Base-by-base conservation (phyloP, 2,113 vertebrate genomes). In the Hirundichthys speculiger region DNA sequence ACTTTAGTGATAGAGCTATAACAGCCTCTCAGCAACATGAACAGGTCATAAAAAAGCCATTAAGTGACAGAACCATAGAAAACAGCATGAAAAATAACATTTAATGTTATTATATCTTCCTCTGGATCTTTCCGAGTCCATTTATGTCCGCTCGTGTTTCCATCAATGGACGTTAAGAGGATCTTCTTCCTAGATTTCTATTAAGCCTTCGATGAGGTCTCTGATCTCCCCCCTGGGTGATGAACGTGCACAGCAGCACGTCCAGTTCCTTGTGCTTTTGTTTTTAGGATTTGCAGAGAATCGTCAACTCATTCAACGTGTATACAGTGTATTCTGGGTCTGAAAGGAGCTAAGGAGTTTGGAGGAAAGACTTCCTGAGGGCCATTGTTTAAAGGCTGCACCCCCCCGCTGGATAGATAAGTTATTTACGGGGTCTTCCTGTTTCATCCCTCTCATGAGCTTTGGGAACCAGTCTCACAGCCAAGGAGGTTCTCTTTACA, bases 351-450 rank as follows among this genome's bases (percentile, higher is more conserved):
- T 14, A 42, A 70, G 39, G 48, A 60, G 47, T 50, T 69, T 0
- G 15, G 56, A 77, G 69, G 64, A 75, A 69, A 82, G 52, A 66
- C 86, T 85, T 75, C 82, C 78, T 77, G 47, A 15, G 2, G 51
- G 41, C 69, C 52, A 89, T 89, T 89, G 88, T 86, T 82, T 64
- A 46, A 1, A 6, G 22, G 21, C 14, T 19, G 34, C 61, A 60
- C 51, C 61, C 69, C 79, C 64, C 70, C 2, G 20, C 39, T 48
- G 58, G 51, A 77, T 21, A 73, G 65, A 77, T 69, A 68, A 64
- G 75, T 68, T 80, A 68, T 83, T 82, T 86, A 69, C 48, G 25
- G 80, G 74, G 30, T 85, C 64, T 82, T 79, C 73, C 65, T 73
- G 61, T 64, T 57, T 56, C 45, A 49, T 71, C 61, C 21, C 46